These are phyloP conservation scores for Acanthococcus lagerstroemiae DNA, from an alignment of 2,888 invertebrate genomes.

Conservation along the genomic window DNA sequence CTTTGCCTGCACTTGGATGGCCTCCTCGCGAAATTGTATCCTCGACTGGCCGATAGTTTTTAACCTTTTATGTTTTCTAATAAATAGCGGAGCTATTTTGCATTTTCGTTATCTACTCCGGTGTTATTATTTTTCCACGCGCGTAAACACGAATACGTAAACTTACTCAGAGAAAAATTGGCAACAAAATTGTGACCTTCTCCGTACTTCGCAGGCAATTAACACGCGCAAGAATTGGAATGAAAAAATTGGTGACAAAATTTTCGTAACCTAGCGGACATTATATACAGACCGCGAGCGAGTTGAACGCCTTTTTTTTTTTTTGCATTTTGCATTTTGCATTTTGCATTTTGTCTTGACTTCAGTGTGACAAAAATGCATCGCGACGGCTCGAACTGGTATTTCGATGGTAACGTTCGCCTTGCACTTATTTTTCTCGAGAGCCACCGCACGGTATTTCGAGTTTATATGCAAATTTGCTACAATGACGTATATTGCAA, in stretches of 20 bases:
- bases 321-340: not conserved
- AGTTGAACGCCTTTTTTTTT: not conserved
- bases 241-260: not conserved
- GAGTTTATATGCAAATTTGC: too few species aligned
- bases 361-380: too few species aligned
- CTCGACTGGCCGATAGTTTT: not conserved
- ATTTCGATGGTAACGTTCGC: too few species aligned
- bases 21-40: too few species aligned
- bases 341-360: not conserved
- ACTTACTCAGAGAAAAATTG: not conserved
- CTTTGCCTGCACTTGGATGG: not conserved
- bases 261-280: not conserved
- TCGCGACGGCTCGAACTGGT: too few species aligned
- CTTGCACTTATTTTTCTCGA: too few species aligned
- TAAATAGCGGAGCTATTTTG: not conserved
- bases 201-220: not conserved
- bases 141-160: not conserved
- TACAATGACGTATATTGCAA: too few species aligned
- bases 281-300: not conserved
- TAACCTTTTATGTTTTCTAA: not conserved
- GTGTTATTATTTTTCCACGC: not conserved
- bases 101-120: not conserved
- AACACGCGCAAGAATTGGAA: constrained; percentile 6
- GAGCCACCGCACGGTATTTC: too few species aligned
- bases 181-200: not conserved